Conservation (phyloP, 2,888 invertebrate genomes). For the Boloria selene region DNA sequence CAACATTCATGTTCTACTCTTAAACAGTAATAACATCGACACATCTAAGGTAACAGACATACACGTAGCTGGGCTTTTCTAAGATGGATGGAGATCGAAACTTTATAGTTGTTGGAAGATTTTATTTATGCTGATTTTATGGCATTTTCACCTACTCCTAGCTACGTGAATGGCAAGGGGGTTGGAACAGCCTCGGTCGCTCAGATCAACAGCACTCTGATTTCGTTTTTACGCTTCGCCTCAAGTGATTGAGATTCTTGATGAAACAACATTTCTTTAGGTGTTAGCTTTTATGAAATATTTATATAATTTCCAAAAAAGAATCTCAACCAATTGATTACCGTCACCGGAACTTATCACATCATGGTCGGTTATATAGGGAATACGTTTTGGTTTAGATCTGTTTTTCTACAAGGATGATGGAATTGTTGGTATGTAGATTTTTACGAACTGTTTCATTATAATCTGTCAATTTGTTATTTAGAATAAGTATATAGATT, state of each 20-base stretch:
- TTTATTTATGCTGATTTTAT: background rate
- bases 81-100: background rate
- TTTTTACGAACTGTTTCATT: background rate
- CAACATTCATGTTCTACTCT: conserved; percentile 54
- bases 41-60: conserved; percentile 44
- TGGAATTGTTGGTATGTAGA: background rate
- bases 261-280: background rate
- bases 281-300: conserved; percentile 1
- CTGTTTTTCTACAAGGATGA: too few relatives aligned
- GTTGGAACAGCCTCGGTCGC: conserved; percentile 66
- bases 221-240: background rate
- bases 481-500: background rate
- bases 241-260: background rate
- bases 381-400: too few relatives aligned
- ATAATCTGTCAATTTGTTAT: conserved; percentile 10
- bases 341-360: conserved; percentile 5
- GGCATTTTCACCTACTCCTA: background rate
- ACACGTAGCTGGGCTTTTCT: conserved; percentile 10
- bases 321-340: conserved; percentile 13
- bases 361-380: background rate
- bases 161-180: conserved; percentile 13
- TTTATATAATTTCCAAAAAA: background rate
- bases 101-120: background rate
- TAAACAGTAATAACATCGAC: conserved; percentile 56
- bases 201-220: conserved; percentile 12